Percentiles rank a stretch among this genome's conserved stretches.
phyloP scores from a whole-genome alignment of 2,113 vertebrate genomes.

The Rhinopomastus cyanomelas region DNA sequence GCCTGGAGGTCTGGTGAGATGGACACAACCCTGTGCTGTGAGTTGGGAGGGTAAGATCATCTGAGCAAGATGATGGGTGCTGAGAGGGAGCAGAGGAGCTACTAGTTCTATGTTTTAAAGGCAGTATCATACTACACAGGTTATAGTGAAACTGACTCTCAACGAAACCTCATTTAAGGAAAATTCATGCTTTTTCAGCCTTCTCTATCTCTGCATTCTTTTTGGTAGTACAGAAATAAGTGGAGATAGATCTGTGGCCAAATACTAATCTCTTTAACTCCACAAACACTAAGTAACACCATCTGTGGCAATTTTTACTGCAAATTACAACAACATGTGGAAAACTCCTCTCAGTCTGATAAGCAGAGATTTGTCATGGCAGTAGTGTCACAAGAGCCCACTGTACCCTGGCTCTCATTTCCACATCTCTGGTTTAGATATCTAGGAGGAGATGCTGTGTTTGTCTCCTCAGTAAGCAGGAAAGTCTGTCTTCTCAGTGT shows the following conservation, averaged over 20 bases:
- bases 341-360: neutral
- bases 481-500: neutral
- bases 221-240: neutral
- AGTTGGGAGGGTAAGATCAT: neutral
- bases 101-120: neutral
- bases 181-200: neutral
- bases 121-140: neutral
- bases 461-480: neutral
- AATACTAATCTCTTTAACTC: slow-evolving; percentile 21
- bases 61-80: neutral
- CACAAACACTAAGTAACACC: slow-evolving; percentile 25
- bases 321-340: slow-evolving; percentile 19
- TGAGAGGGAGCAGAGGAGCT: neutral
- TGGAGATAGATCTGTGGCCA: neutral
- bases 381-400: neutral
- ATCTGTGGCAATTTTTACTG: slow-evolving; percentile 39
- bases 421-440: neutral
- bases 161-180: neutral
- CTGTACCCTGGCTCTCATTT: neutral
- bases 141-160: neutral
- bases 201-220: neutral
- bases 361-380: neutral
- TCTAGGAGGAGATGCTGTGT: neutral
- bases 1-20: neutral
- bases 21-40: neutral